These are phyloP conservation scores for Brachypodius melanocephalos DNA, from an alignment of 2,113 vertebrate species.

Conservation along the genomic window DNA sequence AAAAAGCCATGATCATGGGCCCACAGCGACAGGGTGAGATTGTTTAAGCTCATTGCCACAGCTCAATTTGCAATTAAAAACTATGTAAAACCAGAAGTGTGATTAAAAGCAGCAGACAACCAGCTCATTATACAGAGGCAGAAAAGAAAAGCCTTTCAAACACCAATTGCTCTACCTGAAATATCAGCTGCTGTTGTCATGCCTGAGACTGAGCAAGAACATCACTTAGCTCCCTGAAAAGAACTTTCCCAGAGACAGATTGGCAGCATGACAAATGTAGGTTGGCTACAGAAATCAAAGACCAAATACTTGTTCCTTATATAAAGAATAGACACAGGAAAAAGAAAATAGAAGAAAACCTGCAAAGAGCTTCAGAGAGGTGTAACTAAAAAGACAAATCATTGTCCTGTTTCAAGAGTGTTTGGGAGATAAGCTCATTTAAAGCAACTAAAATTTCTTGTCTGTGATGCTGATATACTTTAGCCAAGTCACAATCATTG, in stretches of 20 bases:
- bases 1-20: background rate
- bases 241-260: conserved; percentile 15
- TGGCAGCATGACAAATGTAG: conserved; percentile 36
- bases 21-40: background rate
- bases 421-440: background rate
- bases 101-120: conserved; percentile 41
- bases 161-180: conserved; percentile 35
- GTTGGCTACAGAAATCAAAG: conserved; percentile 16
- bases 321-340: background rate
- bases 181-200: conserved; percentile 16
- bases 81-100: background rate
- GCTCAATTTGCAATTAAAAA: conserved; percentile 43
- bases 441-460: background rate
- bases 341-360: background rate
- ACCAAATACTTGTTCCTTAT: background rate
- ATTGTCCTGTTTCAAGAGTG: background rate
- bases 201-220: conserved; percentile 17
- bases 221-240: background rate
- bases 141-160: conserved; percentile 40
- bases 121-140: background rate
- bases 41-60: background rate
- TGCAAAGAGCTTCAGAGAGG: background rate
- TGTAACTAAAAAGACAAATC: background rate
- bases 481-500: background rate
- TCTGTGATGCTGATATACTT: background rate